phyloP scores from a whole-genome alignment of 53 echinoderm and acorn worm genomes.

The Pentamera pediparva region DNA sequence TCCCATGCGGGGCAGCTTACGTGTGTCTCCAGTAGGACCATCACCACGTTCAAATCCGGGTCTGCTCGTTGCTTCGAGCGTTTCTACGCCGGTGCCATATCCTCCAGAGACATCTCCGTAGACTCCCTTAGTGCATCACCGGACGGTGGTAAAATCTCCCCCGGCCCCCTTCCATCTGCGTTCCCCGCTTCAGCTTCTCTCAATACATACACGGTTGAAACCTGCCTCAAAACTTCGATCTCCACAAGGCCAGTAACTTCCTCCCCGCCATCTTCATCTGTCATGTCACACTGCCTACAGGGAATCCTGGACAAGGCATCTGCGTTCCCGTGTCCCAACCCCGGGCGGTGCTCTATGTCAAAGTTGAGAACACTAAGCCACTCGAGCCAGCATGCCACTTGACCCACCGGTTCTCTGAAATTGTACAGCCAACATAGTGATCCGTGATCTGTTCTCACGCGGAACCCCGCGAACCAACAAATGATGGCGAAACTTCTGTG shows the following conservation, averaged over 20 bases:
- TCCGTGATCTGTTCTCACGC: constrained; percentile 29
- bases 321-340: background rate
- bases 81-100: background rate
- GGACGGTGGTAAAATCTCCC: too few species aligned
- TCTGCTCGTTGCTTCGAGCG: background rate
- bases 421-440: constrained; percentile 19
- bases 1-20: constrained; percentile 2
- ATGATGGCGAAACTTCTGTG: constrained; percentile 23
- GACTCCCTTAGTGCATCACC: too few species aligned
- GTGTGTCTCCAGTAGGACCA: background rate
- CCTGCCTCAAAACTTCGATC: too few species aligned
- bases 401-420: background rate
- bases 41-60: background rate
- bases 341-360: constrained; percentile 12
- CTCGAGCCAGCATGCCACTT: background rate
- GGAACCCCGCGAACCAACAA: constrained; percentile 1
- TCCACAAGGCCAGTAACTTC: background rate
- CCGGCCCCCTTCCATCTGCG: too few species aligned
- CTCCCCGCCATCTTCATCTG: background rate
- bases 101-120: too few species aligned
- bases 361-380: background rate
- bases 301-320: constrained; percentile 5
- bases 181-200: too few species aligned
- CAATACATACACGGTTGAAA: too few species aligned
- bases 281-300: constrained; percentile 2